Base-by-base conservation (phyloP, 2,113 vertebrate genomes). In the Hipposideros armiger region DNA sequence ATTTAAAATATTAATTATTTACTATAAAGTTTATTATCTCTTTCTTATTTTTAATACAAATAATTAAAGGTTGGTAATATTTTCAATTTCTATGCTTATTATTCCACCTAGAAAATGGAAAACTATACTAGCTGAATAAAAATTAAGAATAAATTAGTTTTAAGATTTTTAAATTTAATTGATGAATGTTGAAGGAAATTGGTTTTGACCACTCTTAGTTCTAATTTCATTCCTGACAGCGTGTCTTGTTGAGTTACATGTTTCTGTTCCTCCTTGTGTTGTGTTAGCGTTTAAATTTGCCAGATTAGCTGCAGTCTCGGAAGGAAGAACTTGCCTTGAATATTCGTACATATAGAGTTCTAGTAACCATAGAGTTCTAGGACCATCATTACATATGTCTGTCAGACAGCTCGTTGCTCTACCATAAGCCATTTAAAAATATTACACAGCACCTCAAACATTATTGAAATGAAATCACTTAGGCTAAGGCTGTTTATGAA, bases 381-480 rank as follows among this genome's bases (percentile, higher is more conserved):
- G 16, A 56, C 6, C 26, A 84, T 70, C 50, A n/a, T 87, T 78
- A 64, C 16, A 40, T 87, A 45, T 87, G 19, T 93, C 42, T 70
- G 3, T 74, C 45, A 78, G 6, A 70, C 5, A 76, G 22, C 32
- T 92, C 67, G 47, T 66, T n/a, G 60, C 87, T 80, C 64, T 83
- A 66, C 54, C 28, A 0, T 42, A 90, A 87, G 45, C 22, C 74
- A 81, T 72, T 91, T 94, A 62, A 89, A 90, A 94, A 54, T 67
- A 30, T 40, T 42, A 62, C 30, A 45, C 26, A n/a, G 50, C 47
- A 72, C 28, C 32, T 52, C 42, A 66, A 74, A 66, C 42, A 84
- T 54, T 72, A 91, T 74, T 92, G 30, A 80, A 94, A n/a, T 95
- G 28, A 15, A 90, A 58, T 89, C 78, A 47, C 26, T 86, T 88